Conservation (phyloP, 2,113 vertebrate genomes). For the Thermophis baileyi region DNA sequence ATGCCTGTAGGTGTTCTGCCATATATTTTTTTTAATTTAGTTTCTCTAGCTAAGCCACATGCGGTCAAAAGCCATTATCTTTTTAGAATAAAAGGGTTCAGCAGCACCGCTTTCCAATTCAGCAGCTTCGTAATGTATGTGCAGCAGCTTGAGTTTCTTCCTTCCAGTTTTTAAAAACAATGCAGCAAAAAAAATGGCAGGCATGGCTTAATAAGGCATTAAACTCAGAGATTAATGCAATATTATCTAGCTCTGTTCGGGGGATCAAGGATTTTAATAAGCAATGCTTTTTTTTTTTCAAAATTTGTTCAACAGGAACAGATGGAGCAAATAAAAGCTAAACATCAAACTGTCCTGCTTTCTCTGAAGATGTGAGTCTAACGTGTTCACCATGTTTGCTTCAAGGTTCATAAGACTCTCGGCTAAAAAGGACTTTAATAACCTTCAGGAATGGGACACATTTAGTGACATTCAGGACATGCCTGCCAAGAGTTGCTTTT, state of each 20-base stretch:
- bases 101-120: constrained; percentile 17
- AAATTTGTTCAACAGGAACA: constrained; percentile 38
- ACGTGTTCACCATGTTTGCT: neutral
- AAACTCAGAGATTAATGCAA: constrained; percentile 60
- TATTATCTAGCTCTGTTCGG: constrained; percentile 56
- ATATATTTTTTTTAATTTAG: too few species aligned
- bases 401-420: neutral
- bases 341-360: constrained; percentile 18
- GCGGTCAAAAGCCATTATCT: neutral
- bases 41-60: constrained; percentile 26
- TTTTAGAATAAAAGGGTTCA: neutral
- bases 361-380: constrained; percentile 2
- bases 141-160: constrained; percentile 49
- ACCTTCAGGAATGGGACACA: neutral
- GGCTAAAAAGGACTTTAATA: neutral
- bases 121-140: constrained; percentile 19
- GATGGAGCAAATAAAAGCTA: constrained; percentile 40
- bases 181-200: constrained; percentile 47
- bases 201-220: constrained; percentile 50
- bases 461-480: neutral
- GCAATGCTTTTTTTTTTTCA: neutral
- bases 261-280: constrained; percentile 56
- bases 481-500: neutral
- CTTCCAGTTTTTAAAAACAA: neutral
- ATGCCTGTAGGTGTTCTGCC: neutral